Conservation (phyloP, 2,113 vertebrate species). For the Thryonomys swinderianus region DNA sequence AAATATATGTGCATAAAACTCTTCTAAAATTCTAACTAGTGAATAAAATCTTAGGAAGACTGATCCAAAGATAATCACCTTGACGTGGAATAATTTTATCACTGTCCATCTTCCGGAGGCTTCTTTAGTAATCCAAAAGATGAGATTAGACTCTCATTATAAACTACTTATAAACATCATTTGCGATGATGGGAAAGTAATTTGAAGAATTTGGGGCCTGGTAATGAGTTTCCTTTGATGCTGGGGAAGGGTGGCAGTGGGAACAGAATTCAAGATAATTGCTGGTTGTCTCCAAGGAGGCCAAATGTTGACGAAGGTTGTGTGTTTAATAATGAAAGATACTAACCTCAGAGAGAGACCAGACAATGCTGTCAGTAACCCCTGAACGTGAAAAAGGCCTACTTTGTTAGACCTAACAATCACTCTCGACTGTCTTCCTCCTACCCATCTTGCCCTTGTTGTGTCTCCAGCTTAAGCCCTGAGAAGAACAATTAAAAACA, state of each 20-base stretch:
- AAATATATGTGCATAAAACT: conserved; percentile 54
- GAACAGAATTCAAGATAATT: conserved; percentile 86
- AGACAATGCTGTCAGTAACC: background rate
- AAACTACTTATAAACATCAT: conserved; percentile 84
- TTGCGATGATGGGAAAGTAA: conserved; percentile 84
- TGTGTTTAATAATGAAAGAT: conserved; percentile 82
- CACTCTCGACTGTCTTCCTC: background rate
- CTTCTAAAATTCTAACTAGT: conserved; percentile 78
- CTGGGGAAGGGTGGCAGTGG: conserved; percentile 78
- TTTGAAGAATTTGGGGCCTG: conserved; percentile 83
- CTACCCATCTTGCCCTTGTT: background rate
- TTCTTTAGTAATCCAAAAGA: conserved; percentile 81
- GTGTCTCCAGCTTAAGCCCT: background rate
- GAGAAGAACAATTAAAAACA: background rate
- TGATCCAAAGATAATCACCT: conserved; percentile 83
- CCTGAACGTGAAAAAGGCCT: background rate
- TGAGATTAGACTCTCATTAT: conserved; percentile 85
- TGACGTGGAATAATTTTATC: conserved; percentile 83
- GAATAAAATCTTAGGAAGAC: conserved; percentile 74
- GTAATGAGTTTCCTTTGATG: conserved; percentile 86
- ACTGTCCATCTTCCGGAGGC: conserved; percentile 71
- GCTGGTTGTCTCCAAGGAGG: conserved; percentile 79
- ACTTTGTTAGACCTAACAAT: background rate
- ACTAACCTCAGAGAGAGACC: conserved; percentile 63
- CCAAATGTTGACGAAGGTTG: conserved; percentile 72